phyloP scores from a whole-genome alignment of 2,797 vertebrate genomes.

The Jordanella pulchra region DNA sequence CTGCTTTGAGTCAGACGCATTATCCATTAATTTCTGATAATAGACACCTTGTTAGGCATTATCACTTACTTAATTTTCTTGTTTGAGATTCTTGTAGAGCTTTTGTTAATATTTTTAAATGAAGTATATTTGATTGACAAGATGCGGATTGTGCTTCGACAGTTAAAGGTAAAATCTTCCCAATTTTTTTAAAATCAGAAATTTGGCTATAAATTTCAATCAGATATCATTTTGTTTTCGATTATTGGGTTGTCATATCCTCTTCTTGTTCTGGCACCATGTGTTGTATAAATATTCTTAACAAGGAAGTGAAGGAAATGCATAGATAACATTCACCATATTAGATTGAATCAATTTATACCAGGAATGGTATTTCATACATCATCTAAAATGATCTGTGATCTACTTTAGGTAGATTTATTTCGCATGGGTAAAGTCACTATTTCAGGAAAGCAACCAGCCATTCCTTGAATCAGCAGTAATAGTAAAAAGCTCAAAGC shows the following conservation, averaged over 20 bases:
- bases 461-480: slow-evolving; percentile 20
- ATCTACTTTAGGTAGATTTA: slow-evolving; percentile 8
- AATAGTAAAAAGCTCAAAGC: slow-evolving; percentile 22
- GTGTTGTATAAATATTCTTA: slow-evolving; percentile 66
- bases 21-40: too few species aligned
- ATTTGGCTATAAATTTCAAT: slow-evolving; percentile 61
- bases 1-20: too few species aligned
- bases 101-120: slow-evolving; percentile 86
- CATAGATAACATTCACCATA: slow-evolving; percentile 40
- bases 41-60: too few species aligned
- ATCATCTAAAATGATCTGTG: slow-evolving; percentile 38
- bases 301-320: slow-evolving; percentile 65
- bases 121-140: slow-evolving; percentile 77
- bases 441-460: slow-evolving; percentile 18
- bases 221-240: slow-evolving; percentile 67
- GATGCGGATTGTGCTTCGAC: slow-evolving; percentile 70
- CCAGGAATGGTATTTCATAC: slow-evolving; percentile 41
- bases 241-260: slow-evolving; percentile 69
- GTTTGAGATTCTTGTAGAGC: slow-evolving; percentile 67
- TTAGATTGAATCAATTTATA: slow-evolving; percentile 36
- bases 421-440: slow-evolving; percentile 19
- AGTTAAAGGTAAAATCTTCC: slow-evolving; percentile 76
- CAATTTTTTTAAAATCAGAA: slow-evolving; percentile 76
- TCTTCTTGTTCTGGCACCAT: slow-evolving; percentile 56
- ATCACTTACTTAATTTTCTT: slow-evolving; percentile 14